Percentiles rank a stretch among this genome's conserved stretches.
Evolutionary conservation across 1,140 invertebrate species (phyloP).

Genomic region (Orius laevigatus): DNA sequence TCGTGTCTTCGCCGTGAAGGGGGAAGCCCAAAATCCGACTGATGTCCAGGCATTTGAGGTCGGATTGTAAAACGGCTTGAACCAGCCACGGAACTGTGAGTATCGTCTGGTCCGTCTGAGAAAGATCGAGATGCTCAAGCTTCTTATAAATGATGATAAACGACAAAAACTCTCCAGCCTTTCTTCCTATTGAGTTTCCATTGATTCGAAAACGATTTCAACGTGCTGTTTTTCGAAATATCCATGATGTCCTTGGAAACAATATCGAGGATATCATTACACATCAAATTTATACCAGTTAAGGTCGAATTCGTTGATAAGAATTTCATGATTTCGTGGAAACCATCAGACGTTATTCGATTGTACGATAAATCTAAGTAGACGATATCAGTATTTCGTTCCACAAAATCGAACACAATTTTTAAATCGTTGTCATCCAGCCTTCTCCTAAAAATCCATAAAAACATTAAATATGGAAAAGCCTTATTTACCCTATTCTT

Average conservation of each 20-base stretch:
- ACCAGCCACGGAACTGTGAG: constrained; percentile 32
- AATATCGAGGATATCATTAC: constrained; percentile 1
- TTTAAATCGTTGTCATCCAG: constrained; percentile 31
- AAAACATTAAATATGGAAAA: background rate
- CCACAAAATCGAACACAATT: constrained; percentile 30
- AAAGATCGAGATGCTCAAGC: constrained; percentile 34
- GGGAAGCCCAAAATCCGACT: too few species aligned
- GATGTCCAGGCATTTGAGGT: too few species aligned
- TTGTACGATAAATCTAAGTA: constrained; percentile 36
- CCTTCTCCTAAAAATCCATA: constrained; percentile 23
- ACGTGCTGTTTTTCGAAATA: background rate
- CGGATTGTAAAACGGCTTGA: constrained; percentile 24
- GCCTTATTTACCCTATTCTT: too few species aligned
- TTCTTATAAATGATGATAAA: constrained; percentile 30
- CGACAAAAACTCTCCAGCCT: constrained; percentile 31
- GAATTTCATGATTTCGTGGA: constrained; percentile 28
- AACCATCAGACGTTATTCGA: constrained; percentile 32
- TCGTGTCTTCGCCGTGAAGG: too few species aligned
- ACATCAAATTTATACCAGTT: constrained; percentile 2
- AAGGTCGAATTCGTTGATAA: constrained; percentile 8
- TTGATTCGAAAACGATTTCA: constrained; percentile 9
- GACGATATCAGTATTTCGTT: constrained; percentile 27
- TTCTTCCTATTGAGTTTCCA: constrained; percentile 1
- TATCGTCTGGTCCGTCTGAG: constrained; percentile 33
- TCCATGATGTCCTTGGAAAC: background rate